A percentile compares a stretch with the other conserved stretches of the same genome.
These are phyloP conservation scores for Reinhardtius hippoglossoides DNA, from an alignment of 2,113 vertebrate species.

Conservation along the genomic window DNA sequence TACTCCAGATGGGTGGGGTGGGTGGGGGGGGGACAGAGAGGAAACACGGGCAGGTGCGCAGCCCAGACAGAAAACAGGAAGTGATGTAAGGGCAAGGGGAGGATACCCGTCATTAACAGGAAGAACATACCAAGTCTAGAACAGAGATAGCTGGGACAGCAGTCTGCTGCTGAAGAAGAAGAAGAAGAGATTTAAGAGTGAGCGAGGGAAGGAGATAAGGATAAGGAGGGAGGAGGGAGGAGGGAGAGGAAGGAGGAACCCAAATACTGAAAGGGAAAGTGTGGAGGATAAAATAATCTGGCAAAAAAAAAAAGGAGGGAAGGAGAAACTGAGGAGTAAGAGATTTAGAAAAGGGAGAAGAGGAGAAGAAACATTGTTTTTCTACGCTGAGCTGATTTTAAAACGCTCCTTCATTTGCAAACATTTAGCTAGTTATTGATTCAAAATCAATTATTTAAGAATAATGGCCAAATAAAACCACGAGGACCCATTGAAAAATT, in stretches of 20 bases:
- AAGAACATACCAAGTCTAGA: slow-evolving; percentile 99
- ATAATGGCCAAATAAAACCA: background rate
- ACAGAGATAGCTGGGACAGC: slow-evolving; percentile 99
- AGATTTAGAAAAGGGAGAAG: slow-evolving; percentile 13
- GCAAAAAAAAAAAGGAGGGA: slow-evolving; percentile 8
- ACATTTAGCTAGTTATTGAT: too few species aligned
- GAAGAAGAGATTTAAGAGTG: slow-evolving; percentile 64
- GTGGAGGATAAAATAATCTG: slow-evolving; percentile 34
- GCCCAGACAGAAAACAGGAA: slow-evolving; percentile 83
- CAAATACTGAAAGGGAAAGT: slow-evolving; percentile 40
- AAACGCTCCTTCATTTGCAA: too few species aligned
- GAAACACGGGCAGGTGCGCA: slow-evolving; percentile 71
- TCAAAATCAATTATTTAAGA: background rate
- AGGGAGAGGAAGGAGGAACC: slow-evolving; percentile 15
- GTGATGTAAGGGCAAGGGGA: slow-evolving; percentile 78
- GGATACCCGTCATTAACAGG: slow-evolving; percentile 77
- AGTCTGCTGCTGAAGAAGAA: slow-evolving; percentile 94
- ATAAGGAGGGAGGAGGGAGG: slow-evolving; percentile 9
- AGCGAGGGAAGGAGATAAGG: slow-evolving; percentile 36
- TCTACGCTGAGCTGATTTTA: background rate
- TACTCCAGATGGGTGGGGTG: slow-evolving; percentile 61
- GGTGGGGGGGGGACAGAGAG: slow-evolving; percentile 57
- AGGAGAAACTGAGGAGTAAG: slow-evolving; percentile 53
- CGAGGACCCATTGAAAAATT: too few species aligned
- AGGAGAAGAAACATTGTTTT: slow-evolving; percentile 78